Evolutionary conservation across 2,797 vertebrate genomes (phyloP), one percentile per base, ranked within the genome.

Genomic region (Argya squamiceps): DNA sequence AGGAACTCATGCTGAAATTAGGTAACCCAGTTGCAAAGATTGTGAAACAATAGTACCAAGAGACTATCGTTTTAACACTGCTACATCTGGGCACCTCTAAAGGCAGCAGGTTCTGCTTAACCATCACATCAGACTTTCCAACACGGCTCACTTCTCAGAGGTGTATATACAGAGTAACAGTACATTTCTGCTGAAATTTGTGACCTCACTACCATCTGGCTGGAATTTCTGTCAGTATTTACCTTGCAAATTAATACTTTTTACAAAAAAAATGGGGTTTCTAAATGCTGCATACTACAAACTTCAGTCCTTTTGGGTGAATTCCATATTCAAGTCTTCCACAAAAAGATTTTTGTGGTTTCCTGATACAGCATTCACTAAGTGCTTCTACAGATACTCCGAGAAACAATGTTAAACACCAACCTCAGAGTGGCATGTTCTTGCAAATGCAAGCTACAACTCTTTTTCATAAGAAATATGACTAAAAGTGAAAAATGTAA

Each of bases 291-390:
- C 34, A 26, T 39, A 60, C 24, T 69, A 49, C 8, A 83, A 86
- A 64, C 16, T 24, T 60, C 24, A 84, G 43, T 21, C n/a, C 68
- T 68, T 84, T 69, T 56, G 44, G 22, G 13, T 44, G 36, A 71
- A 88, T 74, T 85, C 47, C 20, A 20, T 15, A 92, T 49, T 80
- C 55, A 84, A 3, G 49, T 77, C 63, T 83, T 84, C 27, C 36
- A 76, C 49, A 39, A 83, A 73, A 77, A 14, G 23, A 68, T 75
- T 88, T 62, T 13, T 78, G 34, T 60, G 16, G 30, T 50, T 89
- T 96, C 59, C 63, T 77, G 63, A 95, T 56, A 49, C 14, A 62
- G 70, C 56, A 89, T 55, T 36, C 50, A 59, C 30, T 60, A 71
- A 85, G 1, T 64, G 32, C 37, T 70, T 89, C 53, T 58, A 75